These are phyloP conservation scores for Excalfactoria chinensis DNA, from an alignment of 2,113 vertebrate genomes.

Conservation along the genomic window DNA sequence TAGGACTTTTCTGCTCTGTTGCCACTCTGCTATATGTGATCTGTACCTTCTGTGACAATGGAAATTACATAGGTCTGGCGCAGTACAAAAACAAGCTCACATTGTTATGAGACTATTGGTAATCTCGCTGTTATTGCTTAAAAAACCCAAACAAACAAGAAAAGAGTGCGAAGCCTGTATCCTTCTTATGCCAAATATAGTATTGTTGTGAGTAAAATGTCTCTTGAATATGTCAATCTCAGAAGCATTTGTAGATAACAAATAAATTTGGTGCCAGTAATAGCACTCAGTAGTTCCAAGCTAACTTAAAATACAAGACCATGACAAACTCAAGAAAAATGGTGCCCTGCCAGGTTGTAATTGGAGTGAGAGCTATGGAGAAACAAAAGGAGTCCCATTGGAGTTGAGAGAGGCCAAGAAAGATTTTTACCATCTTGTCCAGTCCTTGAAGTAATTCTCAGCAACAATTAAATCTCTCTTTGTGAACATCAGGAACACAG, in stretches of 20 bases:
- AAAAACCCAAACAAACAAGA: not conserved
- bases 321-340: not conserved
- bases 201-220: not conserved
- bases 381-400: not conserved
- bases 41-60: not conserved
- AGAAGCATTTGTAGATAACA: not conserved
- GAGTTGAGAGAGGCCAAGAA: not conserved
- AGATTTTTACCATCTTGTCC: not conserved
- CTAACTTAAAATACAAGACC: not conserved
- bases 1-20: not conserved
- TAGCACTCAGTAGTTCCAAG: not conserved
- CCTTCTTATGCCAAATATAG: not conserved
- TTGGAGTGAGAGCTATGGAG: not conserved
- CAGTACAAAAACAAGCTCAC: not conserved
- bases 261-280: not conserved
- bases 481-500: not conserved
- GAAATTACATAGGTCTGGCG: not conserved
- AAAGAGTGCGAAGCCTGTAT: not conserved
- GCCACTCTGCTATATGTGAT: no score
- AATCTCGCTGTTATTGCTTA: not conserved
- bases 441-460: not conserved
- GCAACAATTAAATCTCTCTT: not conserved
- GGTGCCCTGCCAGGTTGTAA: not conserved
- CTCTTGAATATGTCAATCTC: not conserved
- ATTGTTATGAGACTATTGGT: not conserved